Evolutionary conservation across 2,797 vertebrate genomes (phyloP).

Genomic region (Halcyon badia): DNA sequence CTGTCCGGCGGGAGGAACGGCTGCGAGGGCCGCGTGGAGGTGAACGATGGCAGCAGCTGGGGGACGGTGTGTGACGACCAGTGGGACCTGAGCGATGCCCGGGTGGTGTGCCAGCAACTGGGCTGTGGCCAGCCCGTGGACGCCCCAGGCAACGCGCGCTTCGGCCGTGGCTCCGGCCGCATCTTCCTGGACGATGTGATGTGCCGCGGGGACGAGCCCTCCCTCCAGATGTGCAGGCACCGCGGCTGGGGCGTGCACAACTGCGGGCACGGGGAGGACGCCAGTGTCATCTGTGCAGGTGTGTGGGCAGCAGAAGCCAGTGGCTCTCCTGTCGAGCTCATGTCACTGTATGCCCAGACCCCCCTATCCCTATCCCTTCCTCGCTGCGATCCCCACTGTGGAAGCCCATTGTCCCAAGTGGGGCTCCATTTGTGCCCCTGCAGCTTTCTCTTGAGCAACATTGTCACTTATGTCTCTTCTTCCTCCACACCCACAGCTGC

Average conservation of each 20-base stretch:
- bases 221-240: slow-evolving; percentile 57
- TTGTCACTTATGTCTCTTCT: neutral
- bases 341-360: fast-evolving
- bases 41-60: slow-evolving; percentile 38
- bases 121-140: slow-evolving; percentile 27
- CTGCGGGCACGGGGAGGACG: slow-evolving; percentile 63
- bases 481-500: neutral
- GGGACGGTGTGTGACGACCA: slow-evolving; percentile 69
- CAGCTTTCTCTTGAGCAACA: neutral
- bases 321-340: neutral
- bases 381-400: fast-evolving
- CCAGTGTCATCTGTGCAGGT: slow-evolving; percentile 72
- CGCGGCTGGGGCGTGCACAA: slow-evolving; percentile 67
- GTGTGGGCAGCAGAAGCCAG: fast-evolving
- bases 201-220: slow-evolving; percentile 53
- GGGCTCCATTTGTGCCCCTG: fast-evolving
- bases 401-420: fast-evolving
- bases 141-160: neutral
- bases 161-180: neutral
- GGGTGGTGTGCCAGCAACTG: slow-evolving; percentile 67
- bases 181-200: slow-evolving; percentile 68
- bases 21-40: slow-evolving; percentile 73
- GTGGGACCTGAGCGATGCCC: slow-evolving; percentile 45
- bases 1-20: slow-evolving; percentile 25
- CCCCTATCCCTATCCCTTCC: fast-evolving